Evolutionary conservation across 1,140 invertebrate genomes (phyloP).

Genomic region (Thereuonema tuberculata): DNA sequence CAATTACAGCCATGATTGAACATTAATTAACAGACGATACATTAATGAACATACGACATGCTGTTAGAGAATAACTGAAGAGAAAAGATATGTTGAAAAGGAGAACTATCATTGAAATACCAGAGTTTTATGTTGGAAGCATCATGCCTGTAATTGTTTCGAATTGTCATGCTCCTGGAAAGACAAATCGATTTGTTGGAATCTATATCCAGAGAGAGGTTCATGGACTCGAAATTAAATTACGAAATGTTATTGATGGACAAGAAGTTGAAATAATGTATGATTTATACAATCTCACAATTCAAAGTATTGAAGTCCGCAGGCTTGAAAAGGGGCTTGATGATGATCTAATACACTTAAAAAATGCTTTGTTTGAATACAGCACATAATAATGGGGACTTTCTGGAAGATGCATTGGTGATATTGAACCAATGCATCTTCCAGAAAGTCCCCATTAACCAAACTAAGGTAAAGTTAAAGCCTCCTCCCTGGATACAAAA

Average conservation of each 20-base stretch:
- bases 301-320: conserved; percentile 77
- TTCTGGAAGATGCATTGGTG: conserved; percentile 73
- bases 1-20: conserved; percentile 84
- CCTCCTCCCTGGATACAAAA: conserved; percentile 68
- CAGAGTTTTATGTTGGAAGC: conserved; percentile 95
- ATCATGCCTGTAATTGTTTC: conserved; percentile 82
- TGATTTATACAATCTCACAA: conserved; percentile 85
- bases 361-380: conserved; percentile 85
- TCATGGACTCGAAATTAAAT: conserved; percentile 63
- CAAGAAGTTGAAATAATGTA: conserved; percentile 76
- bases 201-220: conserved; percentile 81
- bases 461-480: conserved; percentile 65
- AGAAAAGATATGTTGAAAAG: conserved; percentile 83
- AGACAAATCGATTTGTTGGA: conserved; percentile 81
- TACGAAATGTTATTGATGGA: conserved; percentile 87
- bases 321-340: conserved; percentile 88
- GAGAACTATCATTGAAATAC: conserved; percentile 67
- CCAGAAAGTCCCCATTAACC: conserved; percentile 81
- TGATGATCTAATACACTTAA: conserved; percentile 71
- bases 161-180: conserved; percentile 71
- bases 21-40: no score
- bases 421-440: conserved; percentile 72
- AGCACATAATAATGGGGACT: no score
- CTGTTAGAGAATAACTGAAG: conserved; percentile 73
- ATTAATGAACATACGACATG: conserved; percentile 57